phyloP scores from a whole-genome alignment of 2,113 vertebrate species.

The Clarias magur region DNA sequence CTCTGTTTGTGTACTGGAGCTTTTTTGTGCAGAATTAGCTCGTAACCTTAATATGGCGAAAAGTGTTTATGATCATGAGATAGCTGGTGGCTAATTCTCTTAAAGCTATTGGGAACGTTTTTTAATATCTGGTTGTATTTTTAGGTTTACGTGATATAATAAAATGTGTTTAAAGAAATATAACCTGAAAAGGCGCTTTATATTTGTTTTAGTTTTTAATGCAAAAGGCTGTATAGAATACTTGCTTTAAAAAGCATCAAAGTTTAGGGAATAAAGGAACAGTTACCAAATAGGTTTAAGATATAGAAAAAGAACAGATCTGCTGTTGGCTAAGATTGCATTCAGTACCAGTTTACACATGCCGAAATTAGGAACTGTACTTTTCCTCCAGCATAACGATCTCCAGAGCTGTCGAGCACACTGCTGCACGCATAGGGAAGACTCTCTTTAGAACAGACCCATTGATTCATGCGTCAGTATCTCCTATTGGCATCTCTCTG shows the following conservation, averaged over 20 bases:
- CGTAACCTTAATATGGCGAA: background rate
- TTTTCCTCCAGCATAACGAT: constrained; percentile 1
- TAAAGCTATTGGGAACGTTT: background rate
- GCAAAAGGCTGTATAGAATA: background rate
- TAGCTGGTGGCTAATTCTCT: background rate
- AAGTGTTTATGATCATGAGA: constrained; percentile 9
- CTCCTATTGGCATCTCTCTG: constrained; percentile 14
- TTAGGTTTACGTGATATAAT: background rate
- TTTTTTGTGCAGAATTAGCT: background rate
- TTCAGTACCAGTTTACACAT: background rate
- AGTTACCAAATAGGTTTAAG: background rate
- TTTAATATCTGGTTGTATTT: background rate
- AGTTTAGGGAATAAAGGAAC: background rate
- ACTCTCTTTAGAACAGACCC: constrained; percentile 1
- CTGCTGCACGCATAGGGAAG: background rate
- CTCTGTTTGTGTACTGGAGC: constrained; percentile 5
- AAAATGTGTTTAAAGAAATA: background rate
- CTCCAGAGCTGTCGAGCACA: constrained; percentile 15
- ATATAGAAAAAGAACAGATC: background rate
- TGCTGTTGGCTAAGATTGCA: background rate
- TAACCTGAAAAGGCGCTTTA: background rate
- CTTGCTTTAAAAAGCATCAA: background rate
- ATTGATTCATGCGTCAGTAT: constrained; percentile 18
- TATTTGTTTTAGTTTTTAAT: background rate
- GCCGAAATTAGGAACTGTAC: constrained; percentile 15